phyloP scores from a whole-genome alignment of 1,140 invertebrate genomes.

The Atopsyche davidsoni region DNA sequence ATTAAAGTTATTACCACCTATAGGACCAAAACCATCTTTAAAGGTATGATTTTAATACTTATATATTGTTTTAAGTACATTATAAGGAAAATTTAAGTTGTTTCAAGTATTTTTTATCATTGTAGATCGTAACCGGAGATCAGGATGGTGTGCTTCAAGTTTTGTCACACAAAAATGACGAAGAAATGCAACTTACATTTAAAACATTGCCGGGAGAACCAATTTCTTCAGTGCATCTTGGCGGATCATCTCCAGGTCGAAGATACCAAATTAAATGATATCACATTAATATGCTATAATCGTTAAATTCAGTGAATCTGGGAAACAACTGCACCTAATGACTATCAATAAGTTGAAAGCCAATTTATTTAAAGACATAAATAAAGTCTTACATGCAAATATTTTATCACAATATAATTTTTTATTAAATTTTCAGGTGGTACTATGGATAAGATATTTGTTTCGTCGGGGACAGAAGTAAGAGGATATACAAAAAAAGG shows the following conservation, averaged over 20 bases:
- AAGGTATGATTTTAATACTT: constrained; percentile 14
- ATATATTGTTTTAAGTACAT: background rate
- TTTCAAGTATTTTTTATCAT: background rate
- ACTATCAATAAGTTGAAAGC: no score
- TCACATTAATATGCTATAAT: no score
- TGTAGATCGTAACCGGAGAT: constrained; percentile 23
- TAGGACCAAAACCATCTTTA: constrained; percentile 15
- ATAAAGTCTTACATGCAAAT: background rate
- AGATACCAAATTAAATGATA: no score
- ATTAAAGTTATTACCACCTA: constrained; percentile 20
- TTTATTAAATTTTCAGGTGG: constrained; percentile 19
- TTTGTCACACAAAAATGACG: constrained; percentile 26
- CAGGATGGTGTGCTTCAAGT: constrained; percentile 27
- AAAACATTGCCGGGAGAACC: constrained; percentile 29
- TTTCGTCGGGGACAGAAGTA: constrained; percentile 25
- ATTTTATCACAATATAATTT: background rate
- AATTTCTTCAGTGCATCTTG: constrained; percentile 25
- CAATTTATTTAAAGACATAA: no score
- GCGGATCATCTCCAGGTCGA: constrained; percentile 25
- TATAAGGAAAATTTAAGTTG: constrained; percentile 2
- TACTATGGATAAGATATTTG: constrained; percentile 25
- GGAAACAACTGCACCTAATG: no score
- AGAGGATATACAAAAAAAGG: constrained; percentile 28
- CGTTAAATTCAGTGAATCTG: no score
- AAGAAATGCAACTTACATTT: constrained; percentile 24